These are phyloP conservation scores for Pseudanteris insignis DNA, from an alignment of 2,888 invertebrate genomes.

Conservation along the genomic window DNA sequence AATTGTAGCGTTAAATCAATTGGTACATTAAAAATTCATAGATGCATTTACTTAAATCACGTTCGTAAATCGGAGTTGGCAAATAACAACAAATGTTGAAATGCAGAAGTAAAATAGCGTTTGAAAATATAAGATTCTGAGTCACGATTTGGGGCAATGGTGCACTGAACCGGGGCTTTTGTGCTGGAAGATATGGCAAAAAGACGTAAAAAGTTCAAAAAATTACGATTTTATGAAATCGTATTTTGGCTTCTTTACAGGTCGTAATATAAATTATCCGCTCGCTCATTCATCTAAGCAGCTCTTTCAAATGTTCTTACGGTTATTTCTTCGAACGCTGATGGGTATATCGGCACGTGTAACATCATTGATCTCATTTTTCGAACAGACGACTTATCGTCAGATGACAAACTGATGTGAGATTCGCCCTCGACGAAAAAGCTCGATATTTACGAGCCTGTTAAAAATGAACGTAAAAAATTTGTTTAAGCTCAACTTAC, in stretches of 20 bases:
- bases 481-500: too few species aligned
- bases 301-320: background rate
- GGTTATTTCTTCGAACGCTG: conserved; percentile 12
- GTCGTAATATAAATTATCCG: conserved; percentile 16
- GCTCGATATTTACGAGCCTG: conserved; percentile 24
- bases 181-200: background rate
- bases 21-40: too few species aligned
- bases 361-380: conserved; percentile 27
- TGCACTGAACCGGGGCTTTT: conserved; percentile 2
- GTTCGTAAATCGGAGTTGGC: too few species aligned
- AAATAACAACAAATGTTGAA: too few species aligned
- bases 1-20: too few species aligned
- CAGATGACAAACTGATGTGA: conserved; percentile 29
- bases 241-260: conserved; percentile 14
- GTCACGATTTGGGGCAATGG: background rate
- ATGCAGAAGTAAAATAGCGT: background rate
- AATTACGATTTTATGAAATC: conserved; percentile 17
- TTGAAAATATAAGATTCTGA: too few species aligned
- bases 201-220: conserved; percentile 1
- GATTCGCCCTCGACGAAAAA: conserved; percentile 12
- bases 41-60: too few species aligned
- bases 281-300: conserved; percentile 8
- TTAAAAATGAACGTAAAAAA: conserved; percentile 6
- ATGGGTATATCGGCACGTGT: conserved; percentile 20
- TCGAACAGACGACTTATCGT: conserved; percentile 24